Percentiles rank a stretch among this genome's conserved stretches.
Conservation (phyloP, 1,140 invertebrate genomes). For the Rhyzopertha dominica region DNA sequence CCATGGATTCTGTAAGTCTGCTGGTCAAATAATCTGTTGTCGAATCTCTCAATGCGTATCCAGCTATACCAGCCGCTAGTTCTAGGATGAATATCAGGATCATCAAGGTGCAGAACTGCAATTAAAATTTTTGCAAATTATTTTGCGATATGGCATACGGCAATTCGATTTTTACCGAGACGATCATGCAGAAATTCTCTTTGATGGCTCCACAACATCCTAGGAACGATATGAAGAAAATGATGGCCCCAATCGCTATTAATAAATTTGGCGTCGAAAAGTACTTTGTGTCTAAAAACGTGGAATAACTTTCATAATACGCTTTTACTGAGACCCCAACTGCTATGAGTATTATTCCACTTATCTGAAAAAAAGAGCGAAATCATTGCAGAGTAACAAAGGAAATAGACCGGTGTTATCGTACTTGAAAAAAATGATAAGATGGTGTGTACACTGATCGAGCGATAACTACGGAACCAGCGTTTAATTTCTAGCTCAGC, state of each 20-base stretch:
- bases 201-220: constrained; percentile 83
- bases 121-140: no score
- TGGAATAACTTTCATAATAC: constrained; percentile 59
- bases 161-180: constrained; percentile 56
- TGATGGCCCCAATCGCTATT: constrained; percentile 71
- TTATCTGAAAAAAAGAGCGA: constrained; percentile 27
- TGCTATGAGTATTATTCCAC: constrained; percentile 54
- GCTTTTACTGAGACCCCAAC: constrained; percentile 64
- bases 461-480: no score
- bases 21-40: constrained; percentile 57
- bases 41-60: constrained; percentile 70
- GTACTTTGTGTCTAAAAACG: constrained; percentile 58
- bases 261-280: constrained; percentile 72
- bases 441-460: no score
- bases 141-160: constrained; percentile 1
- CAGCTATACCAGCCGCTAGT: constrained; percentile 77
- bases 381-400: not conserved
- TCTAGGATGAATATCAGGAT: constrained; percentile 78
- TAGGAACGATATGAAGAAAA: constrained; percentile 79
- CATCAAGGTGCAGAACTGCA: constrained; percentile 75
- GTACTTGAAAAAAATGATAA: not conserved
- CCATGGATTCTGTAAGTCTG: constrained; percentile 60
- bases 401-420: not conserved
- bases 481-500: no score
- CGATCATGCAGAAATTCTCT: constrained; percentile 80